phyloP scores from a whole-genome alignment of 2,797 vertebrate genomes.

The Sphenopsis melanotis region DNA sequence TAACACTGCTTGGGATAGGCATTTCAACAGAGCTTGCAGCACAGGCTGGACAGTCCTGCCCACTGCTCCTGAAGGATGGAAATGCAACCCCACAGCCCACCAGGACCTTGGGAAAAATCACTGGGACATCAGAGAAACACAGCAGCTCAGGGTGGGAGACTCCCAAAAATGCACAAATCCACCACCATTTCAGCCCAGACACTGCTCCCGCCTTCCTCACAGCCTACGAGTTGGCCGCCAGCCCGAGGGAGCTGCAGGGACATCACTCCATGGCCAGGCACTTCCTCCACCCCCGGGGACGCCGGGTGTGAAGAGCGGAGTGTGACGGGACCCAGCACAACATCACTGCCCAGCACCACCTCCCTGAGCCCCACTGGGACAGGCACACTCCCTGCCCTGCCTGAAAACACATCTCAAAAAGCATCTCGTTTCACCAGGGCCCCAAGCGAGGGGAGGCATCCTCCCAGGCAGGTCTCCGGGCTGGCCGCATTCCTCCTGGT shows the following conservation, averaged over 20 bases:
- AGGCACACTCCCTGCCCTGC: background rate
- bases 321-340: background rate
- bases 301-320: background rate
- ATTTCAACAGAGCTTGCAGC: rapidly evolving
- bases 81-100: background rate
- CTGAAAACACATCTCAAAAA: background rate
- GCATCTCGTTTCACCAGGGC: background rate
- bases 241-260: background rate
- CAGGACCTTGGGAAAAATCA: background rate
- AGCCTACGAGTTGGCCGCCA: background rate
- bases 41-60: background rate
- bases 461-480: background rate
- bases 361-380: background rate
- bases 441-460: background rate
- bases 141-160: rapidly evolving
- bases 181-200: background rate
- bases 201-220: background rate
- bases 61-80: background rate
- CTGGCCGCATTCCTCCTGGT: background rate
- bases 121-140: background rate
- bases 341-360: background rate
- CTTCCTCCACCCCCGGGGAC: background rate
- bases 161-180: background rate
- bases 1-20: background rate
- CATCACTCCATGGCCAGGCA: background rate